A percentile compares a stretch with the other conserved stretches of the same genome.
Evolutionary conservation across 2,797 vertebrate species (phyloP).

Genomic region (Rhinophrynus dorsalis): DNA sequence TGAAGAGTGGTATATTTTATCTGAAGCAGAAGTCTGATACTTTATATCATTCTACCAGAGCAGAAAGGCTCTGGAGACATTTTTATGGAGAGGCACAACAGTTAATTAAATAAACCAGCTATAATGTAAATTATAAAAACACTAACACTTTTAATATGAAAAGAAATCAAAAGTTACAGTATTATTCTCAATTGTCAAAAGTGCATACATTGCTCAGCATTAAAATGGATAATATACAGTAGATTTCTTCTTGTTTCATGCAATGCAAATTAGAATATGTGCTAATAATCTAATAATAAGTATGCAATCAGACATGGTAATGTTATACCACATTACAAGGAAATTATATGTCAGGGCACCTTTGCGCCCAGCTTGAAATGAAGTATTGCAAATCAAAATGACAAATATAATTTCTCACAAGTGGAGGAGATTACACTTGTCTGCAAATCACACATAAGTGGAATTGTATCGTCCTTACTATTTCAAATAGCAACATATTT

Average conservation of each 20-base stretch:
- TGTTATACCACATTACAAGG: conserved; percentile 20
- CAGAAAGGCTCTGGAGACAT: too few species aligned
- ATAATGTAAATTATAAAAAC: too few species aligned
- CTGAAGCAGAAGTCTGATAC: too few species aligned
- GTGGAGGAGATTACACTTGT: not conserved
- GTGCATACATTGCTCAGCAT: not conserved
- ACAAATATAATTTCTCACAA: conserved; percentile 5
- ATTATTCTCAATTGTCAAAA: not conserved
- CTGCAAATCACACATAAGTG: not conserved
- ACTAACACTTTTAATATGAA: too few species aligned
- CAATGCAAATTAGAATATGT: conserved; percentile 29
- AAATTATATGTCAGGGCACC: conserved; percentile 38
- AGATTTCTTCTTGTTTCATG: conserved; percentile 18
- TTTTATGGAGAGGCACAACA: too few species aligned
- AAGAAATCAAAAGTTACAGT: too few species aligned
- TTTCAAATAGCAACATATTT: not conserved
- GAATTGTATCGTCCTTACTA: not conserved
- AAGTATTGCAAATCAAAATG: conserved; percentile 19
- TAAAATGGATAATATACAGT: not conserved
- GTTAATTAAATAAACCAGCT: too few species aligned
- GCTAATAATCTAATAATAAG: conserved; percentile 37
- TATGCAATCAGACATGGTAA: conserved; percentile 24
- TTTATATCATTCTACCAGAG: too few species aligned
- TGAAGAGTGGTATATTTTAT: too few species aligned
- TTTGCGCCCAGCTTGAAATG: conserved; percentile 31